Conservation (phyloP, 2,113 vertebrate species). For the Vulpes ferrilata region DNA sequence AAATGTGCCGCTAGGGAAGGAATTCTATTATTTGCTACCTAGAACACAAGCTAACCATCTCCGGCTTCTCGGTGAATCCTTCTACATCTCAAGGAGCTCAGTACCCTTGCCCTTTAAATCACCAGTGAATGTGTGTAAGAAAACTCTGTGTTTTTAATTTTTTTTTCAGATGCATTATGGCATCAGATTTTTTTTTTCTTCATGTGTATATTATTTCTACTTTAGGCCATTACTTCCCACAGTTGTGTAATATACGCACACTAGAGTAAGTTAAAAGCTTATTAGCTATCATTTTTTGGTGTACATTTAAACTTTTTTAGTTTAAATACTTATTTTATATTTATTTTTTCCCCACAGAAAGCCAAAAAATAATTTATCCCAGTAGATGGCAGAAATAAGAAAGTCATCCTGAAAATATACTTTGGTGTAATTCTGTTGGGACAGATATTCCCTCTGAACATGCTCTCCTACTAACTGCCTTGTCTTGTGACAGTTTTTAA, state of each 20-base stretch:
- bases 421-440: too few species aligned
- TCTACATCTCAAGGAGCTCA: background rate
- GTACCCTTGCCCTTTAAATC: background rate
- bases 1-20: background rate
- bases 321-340: conserved; percentile 6
- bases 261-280: background rate
- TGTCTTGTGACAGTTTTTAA: too few species aligned
- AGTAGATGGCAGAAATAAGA: too few species aligned
- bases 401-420: too few species aligned
- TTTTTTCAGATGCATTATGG: background rate
- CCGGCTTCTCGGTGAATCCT: background rate
- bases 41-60: background rate
- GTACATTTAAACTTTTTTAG: background rate
- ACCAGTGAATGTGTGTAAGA: background rate
- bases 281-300: background rate
- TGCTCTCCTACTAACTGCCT: too few species aligned
- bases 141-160: background rate
- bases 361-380: too few species aligned
- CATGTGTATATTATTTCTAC: background rate
- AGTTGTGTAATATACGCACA: background rate
- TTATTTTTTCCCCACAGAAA: background rate
- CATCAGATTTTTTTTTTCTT: background rate
- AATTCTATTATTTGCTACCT: background rate
- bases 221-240: background rate
- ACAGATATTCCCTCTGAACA: too few species aligned